Base-by-base conservation (phyloP, 2,113 vertebrate species). In the Burhinus bistriatus region DNA sequence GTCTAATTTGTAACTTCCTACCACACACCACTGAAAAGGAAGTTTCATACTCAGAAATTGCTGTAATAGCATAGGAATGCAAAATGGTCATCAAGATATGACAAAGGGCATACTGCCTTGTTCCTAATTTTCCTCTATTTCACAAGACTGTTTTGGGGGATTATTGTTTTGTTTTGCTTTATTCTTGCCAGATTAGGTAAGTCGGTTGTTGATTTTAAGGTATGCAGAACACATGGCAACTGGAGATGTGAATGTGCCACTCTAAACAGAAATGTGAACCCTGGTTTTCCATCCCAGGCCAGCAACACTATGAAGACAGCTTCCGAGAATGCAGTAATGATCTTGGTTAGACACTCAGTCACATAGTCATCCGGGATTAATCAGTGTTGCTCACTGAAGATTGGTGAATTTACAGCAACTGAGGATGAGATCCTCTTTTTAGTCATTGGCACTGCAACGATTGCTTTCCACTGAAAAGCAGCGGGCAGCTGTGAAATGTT, bases 1-100 rank as follows among this genome's bases (percentile, higher is more conserved):
- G 45, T 70, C 54, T 93, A 92, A 88, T 83, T 65, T 91, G 54
- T 79, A 89, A 73, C 47, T 92, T 95, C 68, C 82, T n/a, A 90
- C 66, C 32, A n/a, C 45, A 92, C 32, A 38, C 45, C 57, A 79
- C 69, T 66, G 66, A 91, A 87, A 82, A 92, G 62, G 81, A 91
- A 85, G 40, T 82, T 87, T 66, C 21, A 75, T 92, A 59, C 38
- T 64, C 26, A 86, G 66, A 91, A 93, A 89, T 47, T 83, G 30
- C 62, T 91, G 54, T 66, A 94, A 87, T 61, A 73, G 12, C 61
- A 45, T 45, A 76, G 54, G 91, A 94, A 95, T 89, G 73, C 68
- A 80, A 87, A 94, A 73, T 16, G 83, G 44, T 79, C 89, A 94
- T 78, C 45, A 90, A 94, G 78, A 73, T 91, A 90, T 66, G 58